phyloP scores from a whole-genome alignment of 2,113 vertebrate species.

The Silurus meridionalis region DNA sequence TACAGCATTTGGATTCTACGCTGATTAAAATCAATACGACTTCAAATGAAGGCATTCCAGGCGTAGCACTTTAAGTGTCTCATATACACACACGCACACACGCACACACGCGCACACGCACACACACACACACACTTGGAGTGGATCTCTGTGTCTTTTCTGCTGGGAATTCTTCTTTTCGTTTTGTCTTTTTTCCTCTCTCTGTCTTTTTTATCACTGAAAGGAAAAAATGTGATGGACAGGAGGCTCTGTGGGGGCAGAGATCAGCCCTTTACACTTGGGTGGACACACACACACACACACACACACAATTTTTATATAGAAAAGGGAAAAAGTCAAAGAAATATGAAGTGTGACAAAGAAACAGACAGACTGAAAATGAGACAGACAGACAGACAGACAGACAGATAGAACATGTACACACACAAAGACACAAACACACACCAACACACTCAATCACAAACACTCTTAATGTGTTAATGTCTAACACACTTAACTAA shows the following conservation, averaged over 20 bases:
- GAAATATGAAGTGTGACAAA: neutral
- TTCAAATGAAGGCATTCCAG: slow-evolving; percentile 58
- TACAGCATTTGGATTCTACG: slow-evolving; percentile 57
- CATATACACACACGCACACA: slow-evolving; percentile 60
- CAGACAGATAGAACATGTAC: neutral
- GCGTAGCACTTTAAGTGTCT: slow-evolving; percentile 62
- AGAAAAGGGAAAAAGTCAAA: neutral
- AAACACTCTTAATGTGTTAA: slow-evolving; percentile 41
- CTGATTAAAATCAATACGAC: slow-evolving; percentile 74
- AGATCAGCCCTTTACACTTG: slow-evolving; percentile 63
- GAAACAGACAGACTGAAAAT: neutral
- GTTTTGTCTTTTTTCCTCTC: slow-evolving; percentile 54
- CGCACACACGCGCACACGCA: slow-evolving; percentile 61
- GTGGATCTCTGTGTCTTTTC: slow-evolving; percentile 69
- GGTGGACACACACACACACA: slow-evolving; percentile 30
- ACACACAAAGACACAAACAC: neutral
- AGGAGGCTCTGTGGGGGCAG: slow-evolving; percentile 70
- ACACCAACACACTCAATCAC: neutral
- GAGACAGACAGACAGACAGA: neutral
- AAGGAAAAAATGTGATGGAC: slow-evolving; percentile 74
- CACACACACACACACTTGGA: neutral
- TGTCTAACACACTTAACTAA: too few species aligned
- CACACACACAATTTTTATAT: neutral
- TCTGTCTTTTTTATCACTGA: slow-evolving; percentile 53
- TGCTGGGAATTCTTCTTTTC: slow-evolving; percentile 59